Conservation (phyloP, 2,113 vertebrate genomes). For the Narcine bancroftii region DNA sequence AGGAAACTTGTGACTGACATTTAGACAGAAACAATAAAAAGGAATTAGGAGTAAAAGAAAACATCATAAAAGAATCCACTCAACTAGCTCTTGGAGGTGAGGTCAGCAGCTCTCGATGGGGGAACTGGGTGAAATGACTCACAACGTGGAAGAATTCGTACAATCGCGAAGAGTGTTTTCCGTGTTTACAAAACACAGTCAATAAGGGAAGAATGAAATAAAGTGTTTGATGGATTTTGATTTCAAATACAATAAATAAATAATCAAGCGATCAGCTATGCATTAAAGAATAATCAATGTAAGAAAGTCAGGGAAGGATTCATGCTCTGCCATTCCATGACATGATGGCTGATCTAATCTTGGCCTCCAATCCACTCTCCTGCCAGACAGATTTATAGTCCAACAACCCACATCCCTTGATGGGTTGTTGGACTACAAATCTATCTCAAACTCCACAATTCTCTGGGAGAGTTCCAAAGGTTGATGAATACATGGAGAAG, state of each 20-base stretch:
- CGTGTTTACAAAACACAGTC: not conserved
- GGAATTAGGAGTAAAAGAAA: not conserved
- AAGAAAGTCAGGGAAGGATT: too few relatives aligned
- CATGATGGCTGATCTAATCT: too few relatives aligned
- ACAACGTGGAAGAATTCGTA: not conserved
- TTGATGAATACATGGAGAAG: too few relatives aligned
- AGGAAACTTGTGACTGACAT: not conserved
- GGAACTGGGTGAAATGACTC: conserved; percentile 2
- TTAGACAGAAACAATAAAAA: not conserved
- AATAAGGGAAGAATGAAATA: not conserved
- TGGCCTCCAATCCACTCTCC: too few relatives aligned
- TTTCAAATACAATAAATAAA: not conserved
- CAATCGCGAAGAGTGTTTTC: not conserved
- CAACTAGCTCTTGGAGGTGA: not conserved
- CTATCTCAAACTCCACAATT: too few relatives aligned
- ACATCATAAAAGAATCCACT: not conserved
- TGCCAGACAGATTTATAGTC: too few relatives aligned
- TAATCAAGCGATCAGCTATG: not conserved
- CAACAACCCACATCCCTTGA: too few relatives aligned
- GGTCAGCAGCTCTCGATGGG: not conserved
- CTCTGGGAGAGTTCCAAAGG: too few relatives aligned
- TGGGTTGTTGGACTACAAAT: too few relatives aligned
- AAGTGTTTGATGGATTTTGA: not conserved
- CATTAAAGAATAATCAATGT: too few relatives aligned
- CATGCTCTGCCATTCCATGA: too few relatives aligned